phyloP scores from a whole-genome alignment of 2,888 invertebrate species.

The Brachylomia viminalis region DNA sequence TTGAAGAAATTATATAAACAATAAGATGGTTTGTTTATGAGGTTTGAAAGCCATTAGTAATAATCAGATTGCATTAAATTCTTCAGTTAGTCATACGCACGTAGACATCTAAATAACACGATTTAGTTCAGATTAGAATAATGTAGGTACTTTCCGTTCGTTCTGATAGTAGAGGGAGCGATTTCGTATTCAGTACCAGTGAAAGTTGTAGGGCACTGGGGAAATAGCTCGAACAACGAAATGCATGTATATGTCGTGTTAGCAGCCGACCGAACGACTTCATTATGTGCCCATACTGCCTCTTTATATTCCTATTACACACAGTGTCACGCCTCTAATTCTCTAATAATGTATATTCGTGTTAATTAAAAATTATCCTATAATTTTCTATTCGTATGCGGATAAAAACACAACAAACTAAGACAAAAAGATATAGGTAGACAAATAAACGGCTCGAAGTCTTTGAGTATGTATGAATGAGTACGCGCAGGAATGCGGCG shows the following conservation, averaged over 20 bases:
- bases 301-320: conserved; percentile 33
- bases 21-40: conserved; percentile 21
- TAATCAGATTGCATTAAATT: conserved; percentile 21
- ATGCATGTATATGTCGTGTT: conserved; percentile 55
- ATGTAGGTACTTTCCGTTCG: conserved; percentile 20
- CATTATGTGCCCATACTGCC: conserved; percentile 32
- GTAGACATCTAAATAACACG: conserved; percentile 11
- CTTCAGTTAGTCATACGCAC: conserved; percentile 2
- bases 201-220: conserved; percentile 55
- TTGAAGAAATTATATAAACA: conserved; percentile 11
- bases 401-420: conserved; percentile 63
- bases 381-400: conserved; percentile 50
- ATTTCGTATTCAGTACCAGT: conserved; percentile 38
- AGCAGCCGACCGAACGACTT: conserved; percentile 41
- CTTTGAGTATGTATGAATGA: conserved; percentile 85
- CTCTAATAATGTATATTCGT: conserved; percentile 19
- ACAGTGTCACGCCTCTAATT: conserved; percentile 29
- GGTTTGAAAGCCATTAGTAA: conserved; percentile 23
- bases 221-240: conserved; percentile 52
- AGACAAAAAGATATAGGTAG: conserved; percentile 74
- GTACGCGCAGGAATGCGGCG: conserved; percentile 87
- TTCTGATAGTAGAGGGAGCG: conserved; percentile 10
- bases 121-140: conserved; percentile 30
- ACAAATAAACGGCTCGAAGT: conserved; percentile 76
- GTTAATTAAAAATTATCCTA: conserved; percentile 42